Percentiles rank a stretch among this genome's conserved stretches.
Evolutionary conservation across 2,797 vertebrate genomes (phyloP).

Genomic region (Heliangelus exortis): DNA sequence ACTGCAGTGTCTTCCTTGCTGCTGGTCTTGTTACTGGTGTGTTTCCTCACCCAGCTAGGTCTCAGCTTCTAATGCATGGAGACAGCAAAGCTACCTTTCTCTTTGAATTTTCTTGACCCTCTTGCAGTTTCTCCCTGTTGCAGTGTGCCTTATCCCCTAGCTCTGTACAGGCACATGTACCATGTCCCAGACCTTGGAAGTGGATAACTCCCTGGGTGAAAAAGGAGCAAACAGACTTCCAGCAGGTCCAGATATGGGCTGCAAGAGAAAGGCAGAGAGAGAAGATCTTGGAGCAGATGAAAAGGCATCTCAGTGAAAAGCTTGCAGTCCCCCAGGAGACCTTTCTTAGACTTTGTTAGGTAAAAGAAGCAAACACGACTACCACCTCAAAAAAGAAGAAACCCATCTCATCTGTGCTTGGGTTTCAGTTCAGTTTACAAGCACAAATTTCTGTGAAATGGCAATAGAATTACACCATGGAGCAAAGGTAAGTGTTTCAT

Average conservation of each 20-base stretch:
- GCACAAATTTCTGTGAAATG: neutral
- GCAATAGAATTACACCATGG: neutral
- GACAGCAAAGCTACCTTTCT: neutral
- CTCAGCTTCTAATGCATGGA: neutral
- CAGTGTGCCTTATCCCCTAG: rapidly evolving
- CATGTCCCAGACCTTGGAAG: neutral
- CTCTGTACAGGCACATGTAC: neutral
- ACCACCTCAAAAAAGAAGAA: neutral
- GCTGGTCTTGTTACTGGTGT: neutral
- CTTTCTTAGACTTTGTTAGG: neutral
- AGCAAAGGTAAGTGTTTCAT: neutral
- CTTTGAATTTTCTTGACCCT: neutral
- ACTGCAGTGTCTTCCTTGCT: neutral
- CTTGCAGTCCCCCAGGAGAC: neutral
- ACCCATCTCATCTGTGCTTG: rapidly evolving
- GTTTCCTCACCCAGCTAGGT: neutral
- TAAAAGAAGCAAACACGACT: neutral
- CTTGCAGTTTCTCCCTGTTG: neutral
- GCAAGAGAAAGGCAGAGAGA: neutral
- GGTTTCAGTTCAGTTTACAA: neutral
- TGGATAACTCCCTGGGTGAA: neutral
- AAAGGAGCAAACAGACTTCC: neutral
- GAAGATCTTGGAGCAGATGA: neutral
- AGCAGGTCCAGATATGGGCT: neutral
- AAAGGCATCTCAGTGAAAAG: neutral